Evolutionary conservation across 2,888 invertebrate genomes (phyloP), one percentile per base, ranked within the genome.

Genomic region (Gasteruption jaculator): DNA sequence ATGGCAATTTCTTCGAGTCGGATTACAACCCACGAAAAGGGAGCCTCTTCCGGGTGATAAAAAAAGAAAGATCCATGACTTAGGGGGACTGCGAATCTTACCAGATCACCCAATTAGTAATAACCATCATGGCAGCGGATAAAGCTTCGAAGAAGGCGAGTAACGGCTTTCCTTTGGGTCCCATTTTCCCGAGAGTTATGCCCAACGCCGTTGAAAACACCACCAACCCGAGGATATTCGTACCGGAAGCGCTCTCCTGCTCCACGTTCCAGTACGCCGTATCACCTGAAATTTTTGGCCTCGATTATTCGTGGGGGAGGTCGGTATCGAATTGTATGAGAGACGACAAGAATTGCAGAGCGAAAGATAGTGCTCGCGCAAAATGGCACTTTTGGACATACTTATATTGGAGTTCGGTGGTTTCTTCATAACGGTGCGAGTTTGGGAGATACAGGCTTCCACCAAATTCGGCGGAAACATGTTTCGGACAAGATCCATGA

Each of bases 41-140:
- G n/a, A n/a, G 19, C 10, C n/a, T 15, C 14, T 22, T 20, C 15
- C 18, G 11, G 11, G n/a, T 7, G 10, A 7, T 2, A 32, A 22
- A n/a, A 24, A 24, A 24, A 7, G 24, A 24, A 24, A 24, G n/a
- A 24, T 24, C 8, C n/a, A 24, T n/a, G n/a, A n/a, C 12, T 20
- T 6, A n/a, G n/a, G n/a, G n/a, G n/a, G n/a, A n/a, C n/a, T n/a
- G 12, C 22, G 15, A 46, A 12, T 34, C 53, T 76, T 70, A 92
- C 93, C 94, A 95, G 68, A 97, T 94, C 52, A 96, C 93, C 85
- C 93, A 90, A 44, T 87, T 85, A 44, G 97, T 95, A 50, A 97
- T 91, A 42, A 86, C 85, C 95, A 97, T 95, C 83, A 93, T 91
- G 18, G 92, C 91, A 61, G 94, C 92, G 12, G 91, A 90, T 10